These are phyloP conservation scores for Paradoxurus hermaphroditus DNA, from an alignment of 2,113 vertebrate genomes.

Conservation along the genomic window DNA sequence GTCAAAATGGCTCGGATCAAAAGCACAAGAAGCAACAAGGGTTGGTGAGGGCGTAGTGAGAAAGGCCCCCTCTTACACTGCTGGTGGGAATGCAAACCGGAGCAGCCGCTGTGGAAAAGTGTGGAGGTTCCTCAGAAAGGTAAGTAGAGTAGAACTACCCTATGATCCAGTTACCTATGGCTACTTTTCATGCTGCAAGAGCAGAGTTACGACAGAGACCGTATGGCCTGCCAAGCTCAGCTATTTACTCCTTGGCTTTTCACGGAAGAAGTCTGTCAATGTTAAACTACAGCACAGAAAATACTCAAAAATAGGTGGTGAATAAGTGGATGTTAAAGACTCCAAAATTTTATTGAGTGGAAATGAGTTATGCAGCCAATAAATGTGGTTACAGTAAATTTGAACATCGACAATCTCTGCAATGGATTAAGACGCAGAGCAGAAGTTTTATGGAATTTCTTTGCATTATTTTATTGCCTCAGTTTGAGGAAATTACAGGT, in stretches of 20 bases:
- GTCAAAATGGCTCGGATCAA: background rate
- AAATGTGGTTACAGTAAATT: background rate
- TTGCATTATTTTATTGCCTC: background rate
- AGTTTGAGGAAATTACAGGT: background rate
- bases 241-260: background rate
- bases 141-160: background rate
- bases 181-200: background rate
- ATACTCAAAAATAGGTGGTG: background rate
- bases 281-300: background rate
- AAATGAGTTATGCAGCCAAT: slow-evolving; percentile 14
- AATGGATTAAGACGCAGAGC: background rate
- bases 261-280: background rate
- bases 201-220: background rate
- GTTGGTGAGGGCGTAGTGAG: background rate
- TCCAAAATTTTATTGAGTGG: background rate
- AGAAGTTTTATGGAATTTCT: background rate
- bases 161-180: background rate
- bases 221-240: background rate
- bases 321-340: background rate
- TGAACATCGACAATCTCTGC: background rate
- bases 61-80: background rate
- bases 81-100: background rate
- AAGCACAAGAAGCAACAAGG: background rate
- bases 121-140: background rate
- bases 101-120: background rate